These are phyloP conservation scores for Ditylenchus dipsaci DNA, from an alignment of 1,140 invertebrate genomes.

Conservation along the genomic window DNA sequence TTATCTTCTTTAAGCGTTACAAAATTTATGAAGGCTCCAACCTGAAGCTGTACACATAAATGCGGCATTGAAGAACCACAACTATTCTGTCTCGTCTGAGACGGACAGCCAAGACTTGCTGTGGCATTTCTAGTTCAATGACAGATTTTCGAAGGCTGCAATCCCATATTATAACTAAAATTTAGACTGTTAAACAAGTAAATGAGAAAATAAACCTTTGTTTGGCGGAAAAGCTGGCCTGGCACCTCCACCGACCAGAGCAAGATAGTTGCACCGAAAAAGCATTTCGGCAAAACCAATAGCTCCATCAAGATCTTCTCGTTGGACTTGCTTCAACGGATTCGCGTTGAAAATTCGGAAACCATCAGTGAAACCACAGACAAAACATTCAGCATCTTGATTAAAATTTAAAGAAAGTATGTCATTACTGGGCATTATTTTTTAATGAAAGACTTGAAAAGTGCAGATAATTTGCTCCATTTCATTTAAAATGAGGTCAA, in stretches of 20 bases:
- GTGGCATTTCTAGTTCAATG: constrained; percentile 86
- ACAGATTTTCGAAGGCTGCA: constrained; percentile 87
- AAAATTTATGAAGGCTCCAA: too few species aligned
- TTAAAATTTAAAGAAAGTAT: constrained; percentile 24
- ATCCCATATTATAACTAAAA: constrained; percentile 89
- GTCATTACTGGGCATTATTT: not conserved
- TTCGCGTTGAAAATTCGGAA: constrained; percentile 96
- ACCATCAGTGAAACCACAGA: constrained; percentile 82
- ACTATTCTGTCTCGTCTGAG: constrained; percentile 88
- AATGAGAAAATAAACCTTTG: constrained; percentile 66
- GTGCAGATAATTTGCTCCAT: too few species aligned
- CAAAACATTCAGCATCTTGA: constrained; percentile 76
- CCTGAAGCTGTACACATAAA: constrained; percentile 76
- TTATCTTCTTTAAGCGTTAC: not conserved
- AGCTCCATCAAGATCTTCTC: constrained; percentile 66
- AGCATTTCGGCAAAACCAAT: constrained; percentile 93
- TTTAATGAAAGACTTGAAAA: not conserved
- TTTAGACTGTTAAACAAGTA: constrained; percentile 8
- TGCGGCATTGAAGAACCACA: constrained; percentile 85
- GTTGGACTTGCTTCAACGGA: constrained; percentile 75
- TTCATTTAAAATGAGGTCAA: too few species aligned
- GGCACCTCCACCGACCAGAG: constrained; percentile 84
- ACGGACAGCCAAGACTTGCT: constrained; percentile 61
- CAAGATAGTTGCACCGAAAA: constrained; percentile 93
- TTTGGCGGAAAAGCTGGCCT: constrained; percentile 86